Evolutionary conservation across 1,140 invertebrate species (phyloP).

Genomic region (Drusus annulatus): DNA sequence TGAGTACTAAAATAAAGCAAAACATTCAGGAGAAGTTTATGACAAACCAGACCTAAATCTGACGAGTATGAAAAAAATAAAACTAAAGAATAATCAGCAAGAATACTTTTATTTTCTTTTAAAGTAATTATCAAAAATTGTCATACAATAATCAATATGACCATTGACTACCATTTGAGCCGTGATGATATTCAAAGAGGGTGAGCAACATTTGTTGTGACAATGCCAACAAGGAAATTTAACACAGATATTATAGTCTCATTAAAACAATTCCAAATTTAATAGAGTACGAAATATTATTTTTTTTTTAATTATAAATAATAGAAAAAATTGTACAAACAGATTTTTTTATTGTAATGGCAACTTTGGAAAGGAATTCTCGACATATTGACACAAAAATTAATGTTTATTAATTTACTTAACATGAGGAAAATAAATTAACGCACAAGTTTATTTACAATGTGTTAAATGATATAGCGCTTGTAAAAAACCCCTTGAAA

Average conservation of each 20-base stretch:
- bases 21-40: too few relatives aligned
- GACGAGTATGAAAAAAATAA: background rate
- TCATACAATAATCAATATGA: constrained; percentile 40
- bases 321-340: background rate
- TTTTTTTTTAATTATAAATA: background rate
- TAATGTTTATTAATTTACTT: too few relatives aligned
- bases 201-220: constrained; percentile 18
- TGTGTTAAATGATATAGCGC: too few relatives aligned
- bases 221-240: background rate
- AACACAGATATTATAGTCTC: background rate
- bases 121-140: constrained; percentile 37
- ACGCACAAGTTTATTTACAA: too few relatives aligned
- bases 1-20: too few relatives aligned
- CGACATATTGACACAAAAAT: background rate
- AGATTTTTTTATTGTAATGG: background rate
- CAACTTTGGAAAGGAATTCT: constrained; percentile 10
- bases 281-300: background rate
- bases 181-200: constrained; percentile 1
- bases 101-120: constrained; percentile 34
- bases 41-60: too few relatives aligned
- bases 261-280: background rate
- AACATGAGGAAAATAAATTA: too few relatives aligned
- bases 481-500: too few relatives aligned
- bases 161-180: constrained; percentile 27
- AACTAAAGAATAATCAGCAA: constrained; percentile 15